phyloP scores from a whole-genome alignment of 2,888 invertebrate species.

The Mesoligia furuncula region DNA sequence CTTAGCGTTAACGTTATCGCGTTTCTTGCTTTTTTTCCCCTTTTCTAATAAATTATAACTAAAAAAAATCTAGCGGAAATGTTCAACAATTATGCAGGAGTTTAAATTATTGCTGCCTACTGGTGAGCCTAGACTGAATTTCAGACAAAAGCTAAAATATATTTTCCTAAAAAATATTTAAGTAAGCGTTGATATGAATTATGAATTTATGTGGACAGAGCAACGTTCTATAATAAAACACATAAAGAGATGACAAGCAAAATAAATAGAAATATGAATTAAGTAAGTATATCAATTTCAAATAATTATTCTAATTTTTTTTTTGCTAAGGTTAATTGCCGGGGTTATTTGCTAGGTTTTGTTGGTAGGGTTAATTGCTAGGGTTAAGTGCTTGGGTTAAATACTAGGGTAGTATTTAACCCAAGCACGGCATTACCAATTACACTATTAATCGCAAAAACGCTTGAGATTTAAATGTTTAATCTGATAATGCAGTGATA shows the following conservation, averaged over 20 bases:
- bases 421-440: too few relatives aligned
- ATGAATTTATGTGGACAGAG: conserved; percentile 33
- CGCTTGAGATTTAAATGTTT: neutral
- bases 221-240: conserved; percentile 27
- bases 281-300: neutral
- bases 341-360: too few relatives aligned
- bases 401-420: too few relatives aligned
- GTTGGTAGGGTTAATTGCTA: too few relatives aligned
- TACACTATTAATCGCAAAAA: too few relatives aligned
- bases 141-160: neutral
- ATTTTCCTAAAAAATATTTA: conserved; percentile 28
- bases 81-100: conserved; percentile 48
- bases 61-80: conserved; percentile 50
- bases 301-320: neutral
- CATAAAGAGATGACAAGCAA: neutral
- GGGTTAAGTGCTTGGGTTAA: neutral
- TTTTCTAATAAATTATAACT: conserved; percentile 48
- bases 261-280: conserved; percentile 30
- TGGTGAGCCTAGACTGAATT: neutral
- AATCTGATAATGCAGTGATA: neutral
- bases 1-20: conserved; percentile 25
- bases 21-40: conserved; percentile 51
- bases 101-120: conserved; percentile 46
- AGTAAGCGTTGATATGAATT: conserved; percentile 12
- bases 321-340: neutral